A percentile compares a stretch with the other conserved stretches of the same genome.
Conservation (phyloP, 2,113 vertebrate species). For the Dryoscopus gambensis region DNA sequence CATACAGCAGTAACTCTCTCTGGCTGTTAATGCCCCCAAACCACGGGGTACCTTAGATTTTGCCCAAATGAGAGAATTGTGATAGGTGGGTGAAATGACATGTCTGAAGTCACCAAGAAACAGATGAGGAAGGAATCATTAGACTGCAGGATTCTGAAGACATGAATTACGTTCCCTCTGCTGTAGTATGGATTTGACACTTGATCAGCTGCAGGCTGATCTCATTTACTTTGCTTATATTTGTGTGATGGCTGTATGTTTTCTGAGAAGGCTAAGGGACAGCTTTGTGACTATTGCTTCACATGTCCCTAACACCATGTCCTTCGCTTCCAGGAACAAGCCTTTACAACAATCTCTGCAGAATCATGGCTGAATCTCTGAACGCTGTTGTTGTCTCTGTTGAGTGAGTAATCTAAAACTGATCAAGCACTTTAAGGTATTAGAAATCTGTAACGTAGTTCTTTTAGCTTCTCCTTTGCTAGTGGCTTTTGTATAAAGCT, state of each 20-base stretch:
- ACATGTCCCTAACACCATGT: background rate
- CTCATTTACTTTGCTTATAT: background rate
- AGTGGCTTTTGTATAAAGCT: background rate
- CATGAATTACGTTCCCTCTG: background rate
- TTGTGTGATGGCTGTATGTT: background rate
- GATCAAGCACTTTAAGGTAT: background rate
- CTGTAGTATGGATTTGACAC: background rate
- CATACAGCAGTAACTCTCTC: background rate
- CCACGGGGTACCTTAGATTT: background rate
- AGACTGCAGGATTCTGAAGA: background rate
- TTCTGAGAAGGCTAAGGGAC: background rate
- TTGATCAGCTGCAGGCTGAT: background rate
- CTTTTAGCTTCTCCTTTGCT: background rate
- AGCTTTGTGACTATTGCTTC: background rate
- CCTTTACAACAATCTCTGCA: constrained; percentile 86
- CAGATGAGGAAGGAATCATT: background rate
- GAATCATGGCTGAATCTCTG: constrained; percentile 85
- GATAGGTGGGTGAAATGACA: background rate
- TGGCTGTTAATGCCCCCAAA: background rate
- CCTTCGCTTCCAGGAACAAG: constrained; percentile 76
- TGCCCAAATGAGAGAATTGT: background rate
- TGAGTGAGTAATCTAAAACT: constrained; percentile 81
- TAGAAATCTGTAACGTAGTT: background rate
- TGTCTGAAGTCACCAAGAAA: background rate
- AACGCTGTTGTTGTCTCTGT: constrained; percentile 89